Conservation (phyloP, 92 coral and sea anemone species). For the Plumapathes pennacea region DNA sequence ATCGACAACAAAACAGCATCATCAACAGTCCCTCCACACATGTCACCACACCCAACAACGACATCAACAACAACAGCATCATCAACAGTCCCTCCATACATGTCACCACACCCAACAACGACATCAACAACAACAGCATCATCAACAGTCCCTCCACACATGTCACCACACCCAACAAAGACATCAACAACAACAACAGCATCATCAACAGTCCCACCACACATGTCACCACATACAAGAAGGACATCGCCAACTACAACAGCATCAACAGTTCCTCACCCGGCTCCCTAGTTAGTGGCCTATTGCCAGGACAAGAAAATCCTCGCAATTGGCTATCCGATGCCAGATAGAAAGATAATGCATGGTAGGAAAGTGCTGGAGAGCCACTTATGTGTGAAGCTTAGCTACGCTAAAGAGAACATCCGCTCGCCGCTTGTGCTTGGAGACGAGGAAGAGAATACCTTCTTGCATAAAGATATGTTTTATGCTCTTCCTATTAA, state of each 20-base stretch:
- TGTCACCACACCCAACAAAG: no score
- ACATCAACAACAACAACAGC: no score
- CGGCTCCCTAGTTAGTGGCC: neutral
- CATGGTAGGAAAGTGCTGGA: neutral
- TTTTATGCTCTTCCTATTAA: slow-evolving; percentile 1
- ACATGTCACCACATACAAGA: neutral
- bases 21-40: no score
- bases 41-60: no score
- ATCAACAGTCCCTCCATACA: no score
- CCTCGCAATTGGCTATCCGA: slow-evolving; percentile 5
- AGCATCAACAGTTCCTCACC: neutral
- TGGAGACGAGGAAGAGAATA: slow-evolving; percentile 1
- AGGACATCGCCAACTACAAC: no score
- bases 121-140: no score
- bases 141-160: no score
- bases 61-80: no score
- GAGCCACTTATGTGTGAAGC: slow-evolving; percentile 3
- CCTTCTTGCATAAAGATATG: slow-evolving; percentile 8
- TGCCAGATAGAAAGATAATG: neutral
- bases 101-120: no score
- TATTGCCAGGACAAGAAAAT: neutral
- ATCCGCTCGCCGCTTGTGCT: neutral
- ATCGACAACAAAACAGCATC: no score
- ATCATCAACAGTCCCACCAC: neutral
- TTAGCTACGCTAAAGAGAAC: slow-evolving; percentile 2